Conservation (phyloP, 2,113 vertebrate species). For the Anguilla japonica region DNA sequence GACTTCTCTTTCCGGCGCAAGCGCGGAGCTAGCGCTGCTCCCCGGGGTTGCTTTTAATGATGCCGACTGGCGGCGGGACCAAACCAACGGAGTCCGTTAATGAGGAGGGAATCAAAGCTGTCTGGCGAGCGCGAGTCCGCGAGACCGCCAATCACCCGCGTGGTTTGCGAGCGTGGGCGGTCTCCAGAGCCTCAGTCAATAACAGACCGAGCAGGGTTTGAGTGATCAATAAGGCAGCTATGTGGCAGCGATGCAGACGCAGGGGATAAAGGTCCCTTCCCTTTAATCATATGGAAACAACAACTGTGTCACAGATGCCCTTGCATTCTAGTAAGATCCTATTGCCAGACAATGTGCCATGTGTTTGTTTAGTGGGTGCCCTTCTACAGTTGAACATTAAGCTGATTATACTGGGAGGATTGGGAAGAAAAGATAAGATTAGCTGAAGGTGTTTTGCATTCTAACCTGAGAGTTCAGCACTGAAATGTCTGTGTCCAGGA, state of each 20-base stretch:
- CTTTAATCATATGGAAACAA: neutral
- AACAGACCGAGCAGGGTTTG: neutral
- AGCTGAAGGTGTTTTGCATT: too few relatives aligned
- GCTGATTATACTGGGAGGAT: neutral
- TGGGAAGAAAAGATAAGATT: neutral
- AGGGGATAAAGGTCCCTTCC: conserved; percentile 7
- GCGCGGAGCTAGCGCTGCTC: neutral
- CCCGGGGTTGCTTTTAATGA: neutral
- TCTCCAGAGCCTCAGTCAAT: neutral
- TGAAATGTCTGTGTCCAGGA: too few relatives aligned
- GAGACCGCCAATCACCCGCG: neutral
- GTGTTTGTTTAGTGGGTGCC: neutral
- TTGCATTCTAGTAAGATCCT: neutral
- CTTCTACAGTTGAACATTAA: neutral
- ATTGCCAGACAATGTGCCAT: neutral
- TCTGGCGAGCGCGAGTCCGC: neutral
- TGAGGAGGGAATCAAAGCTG: neutral
- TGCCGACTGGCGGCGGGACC: neutral
- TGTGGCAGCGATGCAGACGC: neutral
- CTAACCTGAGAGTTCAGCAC: too few relatives aligned
- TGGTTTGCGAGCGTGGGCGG: neutral
- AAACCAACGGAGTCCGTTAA: neutral
- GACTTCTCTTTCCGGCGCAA: neutral
- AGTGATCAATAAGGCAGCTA: neutral
- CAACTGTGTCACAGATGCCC: neutral